Percentiles rank a stretch among this genome's conserved stretches.
Evolutionary conservation across 1,140 invertebrate species (phyloP).

Genomic region (Dinoponera quadriceps): DNA sequence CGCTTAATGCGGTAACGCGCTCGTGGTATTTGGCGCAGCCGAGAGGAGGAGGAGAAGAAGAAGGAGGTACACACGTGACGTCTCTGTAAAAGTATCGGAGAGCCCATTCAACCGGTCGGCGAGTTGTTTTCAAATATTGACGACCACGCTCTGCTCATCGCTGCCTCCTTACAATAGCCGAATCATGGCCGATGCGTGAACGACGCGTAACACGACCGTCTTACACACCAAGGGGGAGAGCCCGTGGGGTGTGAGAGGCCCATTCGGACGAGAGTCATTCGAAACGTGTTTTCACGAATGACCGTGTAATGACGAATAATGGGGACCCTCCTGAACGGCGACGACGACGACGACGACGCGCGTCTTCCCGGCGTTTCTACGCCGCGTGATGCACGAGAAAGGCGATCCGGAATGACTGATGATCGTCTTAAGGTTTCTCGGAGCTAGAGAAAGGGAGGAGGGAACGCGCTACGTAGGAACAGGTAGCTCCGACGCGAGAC

Average conservation of each 20-base stretch:
- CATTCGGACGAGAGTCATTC: slow-evolving; percentile 48
- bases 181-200: slow-evolving; percentile 48
- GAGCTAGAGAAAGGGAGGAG: slow-evolving; percentile 41
- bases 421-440: slow-evolving; percentile 67
- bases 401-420: slow-evolving; percentile 82
- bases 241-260: slow-evolving; percentile 7
- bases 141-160: slow-evolving; percentile 45
- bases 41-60: too few species aligned
- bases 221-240: neutral
- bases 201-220: slow-evolving; percentile 68
- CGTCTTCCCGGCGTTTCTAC: slow-evolving; percentile 62
- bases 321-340: slow-evolving; percentile 76
- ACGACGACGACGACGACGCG: too few species aligned
- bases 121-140: slow-evolving; percentile 74
- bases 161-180: slow-evolving; percentile 45
- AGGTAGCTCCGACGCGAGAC: slow-evolving; percentile 68
- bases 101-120: slow-evolving; percentile 50
- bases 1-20: neutral
- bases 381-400: slow-evolving; percentile 74
- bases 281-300: slow-evolving; percentile 82
- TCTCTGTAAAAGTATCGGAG: too few species aligned
- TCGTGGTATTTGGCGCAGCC: too few species aligned
- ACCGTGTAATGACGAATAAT: slow-evolving; percentile 85
- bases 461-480: slow-evolving; percentile 57
- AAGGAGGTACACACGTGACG: too few species aligned